Evolutionary conservation across 2,797 vertebrate species (phyloP).

Genomic region (Acridotheres tristis): DNA sequence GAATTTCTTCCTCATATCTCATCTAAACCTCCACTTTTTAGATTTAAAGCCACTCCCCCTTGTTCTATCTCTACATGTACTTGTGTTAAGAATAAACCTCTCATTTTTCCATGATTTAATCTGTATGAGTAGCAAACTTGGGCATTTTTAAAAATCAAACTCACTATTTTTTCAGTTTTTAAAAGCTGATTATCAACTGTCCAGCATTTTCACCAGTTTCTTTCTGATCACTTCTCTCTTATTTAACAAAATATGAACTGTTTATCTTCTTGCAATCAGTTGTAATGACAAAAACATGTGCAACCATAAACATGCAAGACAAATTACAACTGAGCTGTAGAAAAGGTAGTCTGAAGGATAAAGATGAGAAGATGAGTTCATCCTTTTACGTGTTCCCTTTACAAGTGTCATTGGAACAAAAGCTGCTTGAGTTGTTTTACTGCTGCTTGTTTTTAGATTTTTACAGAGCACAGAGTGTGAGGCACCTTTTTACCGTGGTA

Average conservation of each 20-base stretch:
- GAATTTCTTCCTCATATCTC: neutral
- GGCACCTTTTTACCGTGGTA: rapidly evolving
- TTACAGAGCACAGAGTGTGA: neutral
- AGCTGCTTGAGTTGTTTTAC: neutral
- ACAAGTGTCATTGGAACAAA: neutral
- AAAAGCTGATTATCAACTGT: neutral
- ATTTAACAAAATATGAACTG: neutral
- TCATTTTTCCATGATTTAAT: neutral
- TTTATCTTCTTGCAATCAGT: neutral
- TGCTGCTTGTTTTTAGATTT: neutral
- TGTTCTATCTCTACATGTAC: neutral
- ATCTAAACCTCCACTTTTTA: neutral
- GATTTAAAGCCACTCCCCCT: neutral
- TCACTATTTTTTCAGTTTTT: neutral
- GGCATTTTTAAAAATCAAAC: neutral
- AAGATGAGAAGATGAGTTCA: neutral
- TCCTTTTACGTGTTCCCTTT: neutral
- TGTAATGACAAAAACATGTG: neutral
- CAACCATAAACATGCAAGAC: neutral
- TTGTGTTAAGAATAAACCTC: neutral
- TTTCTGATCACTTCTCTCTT: neutral
- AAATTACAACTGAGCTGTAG: neutral
- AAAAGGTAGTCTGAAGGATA: neutral
- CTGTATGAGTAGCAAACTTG: neutral
- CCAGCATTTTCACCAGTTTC: neutral